These are phyloP conservation scores for Lordiphosa mommai DNA, from an alignment of 1,140 invertebrate species.

Conservation along the genomic window DNA sequence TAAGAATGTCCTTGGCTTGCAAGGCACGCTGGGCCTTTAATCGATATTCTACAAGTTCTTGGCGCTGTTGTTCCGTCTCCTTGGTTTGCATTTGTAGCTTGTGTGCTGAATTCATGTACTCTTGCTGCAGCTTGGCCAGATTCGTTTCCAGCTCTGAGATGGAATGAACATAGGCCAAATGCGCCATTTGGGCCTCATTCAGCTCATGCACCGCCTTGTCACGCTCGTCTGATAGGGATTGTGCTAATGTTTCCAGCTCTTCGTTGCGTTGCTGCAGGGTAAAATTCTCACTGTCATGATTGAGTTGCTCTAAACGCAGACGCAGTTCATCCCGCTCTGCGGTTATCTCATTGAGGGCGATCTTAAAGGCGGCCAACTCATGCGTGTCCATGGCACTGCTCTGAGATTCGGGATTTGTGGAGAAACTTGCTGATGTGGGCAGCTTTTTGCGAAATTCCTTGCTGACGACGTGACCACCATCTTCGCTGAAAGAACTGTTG, in stretches of 20 bases:
- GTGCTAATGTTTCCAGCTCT: conserved; percentile 66
- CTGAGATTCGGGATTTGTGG: conserved; percentile 8
- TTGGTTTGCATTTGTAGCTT: conserved; percentile 82
- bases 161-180: conserved; percentile 65
- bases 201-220: conserved; percentile 66
- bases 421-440: conserved; percentile 40
- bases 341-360: conserved; percentile 62
- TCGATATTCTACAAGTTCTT: conserved; percentile 86
- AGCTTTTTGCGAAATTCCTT: conserved; percentile 42
- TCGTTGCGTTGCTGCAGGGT: conserved; percentile 36
- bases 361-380: conserved; percentile 68
- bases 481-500: conserved; percentile 43
- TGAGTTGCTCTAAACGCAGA: conserved; percentile 44
- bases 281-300: conserved; percentile 44
- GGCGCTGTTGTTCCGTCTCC: conserved; percentile 82
- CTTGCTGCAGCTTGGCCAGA: conserved; percentile 80
- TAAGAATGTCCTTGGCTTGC: conserved; percentile 88
- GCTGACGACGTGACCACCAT: conserved; percentile 25
- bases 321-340: conserved; percentile 66
- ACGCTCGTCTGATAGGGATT: conserved; percentile 78
- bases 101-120: conserved; percentile 79
- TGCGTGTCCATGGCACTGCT: conserved; percentile 36
- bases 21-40: conserved; percentile 87
- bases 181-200: conserved; percentile 42
- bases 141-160: conserved; percentile 77